These are phyloP conservation scores for Drosophila chauvacae DNA, from an alignment of 1,140 invertebrate species.

Conservation along the genomic window DNA sequence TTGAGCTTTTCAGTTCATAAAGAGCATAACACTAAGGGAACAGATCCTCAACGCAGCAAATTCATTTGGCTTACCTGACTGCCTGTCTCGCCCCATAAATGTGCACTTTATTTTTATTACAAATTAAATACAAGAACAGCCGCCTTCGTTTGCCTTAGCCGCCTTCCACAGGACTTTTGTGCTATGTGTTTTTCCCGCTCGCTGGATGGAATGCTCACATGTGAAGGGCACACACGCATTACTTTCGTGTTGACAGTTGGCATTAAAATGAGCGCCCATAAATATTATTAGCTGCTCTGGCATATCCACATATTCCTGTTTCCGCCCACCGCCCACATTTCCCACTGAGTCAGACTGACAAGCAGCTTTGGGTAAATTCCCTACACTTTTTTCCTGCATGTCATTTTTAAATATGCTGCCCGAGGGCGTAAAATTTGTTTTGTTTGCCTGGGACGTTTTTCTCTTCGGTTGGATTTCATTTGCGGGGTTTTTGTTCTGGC, in stretches of 20 bases:
- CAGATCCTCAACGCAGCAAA: not conserved
- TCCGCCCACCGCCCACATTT: not conserved
- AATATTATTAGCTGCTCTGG: constrained; percentile 73
- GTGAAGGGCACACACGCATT: constrained; percentile 46
- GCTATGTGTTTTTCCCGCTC: constrained; percentile 6
- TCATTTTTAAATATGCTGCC: constrained; percentile 72
- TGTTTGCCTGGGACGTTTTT: constrained; percentile 28
- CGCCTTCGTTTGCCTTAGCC: constrained; percentile 20
- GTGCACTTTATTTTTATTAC: constrained; percentile 76
- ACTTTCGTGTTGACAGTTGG: constrained; percentile 71
- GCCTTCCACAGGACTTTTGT: constrained; percentile 32
- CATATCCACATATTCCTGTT: constrained; percentile 18
- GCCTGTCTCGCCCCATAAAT: constrained; percentile 30
- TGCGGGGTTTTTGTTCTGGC: constrained; percentile 24
- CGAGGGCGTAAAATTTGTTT: constrained; percentile 51
- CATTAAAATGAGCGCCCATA: constrained; percentile 77
- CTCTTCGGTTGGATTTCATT: constrained; percentile 28
- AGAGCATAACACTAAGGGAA: constrained; percentile 4
- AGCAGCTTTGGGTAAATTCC: constrained; percentile 51
- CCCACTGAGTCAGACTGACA: constrained; percentile 41
- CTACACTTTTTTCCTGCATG: constrained; percentile 15
- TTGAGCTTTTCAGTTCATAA: constrained; percentile 1
- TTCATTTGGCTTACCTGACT: constrained; percentile 38
- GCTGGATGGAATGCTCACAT: constrained; percentile 54
- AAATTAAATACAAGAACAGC: constrained; percentile 68